Conservation (phyloP, 2,113 vertebrate species). For the Sinocyclocheilus anophthalmus region DNA sequence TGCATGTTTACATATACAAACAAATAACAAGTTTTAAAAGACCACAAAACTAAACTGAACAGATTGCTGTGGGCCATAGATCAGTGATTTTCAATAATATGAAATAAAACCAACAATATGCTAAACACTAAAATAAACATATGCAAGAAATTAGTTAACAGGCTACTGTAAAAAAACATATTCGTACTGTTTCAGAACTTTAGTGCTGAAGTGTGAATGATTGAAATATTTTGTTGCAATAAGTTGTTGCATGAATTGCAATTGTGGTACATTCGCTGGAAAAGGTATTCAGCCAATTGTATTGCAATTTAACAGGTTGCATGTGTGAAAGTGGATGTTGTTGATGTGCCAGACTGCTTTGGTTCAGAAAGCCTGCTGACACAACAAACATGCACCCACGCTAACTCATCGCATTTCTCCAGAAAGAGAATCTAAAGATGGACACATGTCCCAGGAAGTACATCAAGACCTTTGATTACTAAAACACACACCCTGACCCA, state of each 20-base stretch:
- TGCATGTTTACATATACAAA: too few species aligned
- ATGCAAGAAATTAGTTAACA: not conserved
- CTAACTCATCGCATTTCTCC: not conserved
- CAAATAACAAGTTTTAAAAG: too few species aligned
- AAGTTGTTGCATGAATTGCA: not conserved
- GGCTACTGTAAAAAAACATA: not conserved
- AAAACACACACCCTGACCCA: conserved; percentile 20
- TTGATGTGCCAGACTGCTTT: not conserved
- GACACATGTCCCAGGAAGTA: conserved; percentile 14
- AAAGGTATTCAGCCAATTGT: not conserved
- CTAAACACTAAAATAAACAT: not conserved
- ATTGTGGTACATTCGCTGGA: not conserved
- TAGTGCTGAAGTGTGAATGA: not conserved
- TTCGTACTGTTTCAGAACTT: not conserved
- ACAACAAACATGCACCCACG: not conserved
- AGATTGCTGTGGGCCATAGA: not conserved
- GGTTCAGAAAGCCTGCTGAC: not conserved
- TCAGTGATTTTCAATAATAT: not conserved
- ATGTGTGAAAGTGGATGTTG: not conserved
- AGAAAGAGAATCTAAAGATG: not conserved
- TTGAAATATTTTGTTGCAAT: not conserved
- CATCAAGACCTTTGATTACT: conserved; percentile 29
- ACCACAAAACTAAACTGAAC: too few species aligned
- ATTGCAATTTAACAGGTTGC: not conserved
- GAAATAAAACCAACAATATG: not conserved